Base-by-base conservation (phyloP, 2,113 vertebrate genomes). In the Microtus ochrogaster region DNA sequence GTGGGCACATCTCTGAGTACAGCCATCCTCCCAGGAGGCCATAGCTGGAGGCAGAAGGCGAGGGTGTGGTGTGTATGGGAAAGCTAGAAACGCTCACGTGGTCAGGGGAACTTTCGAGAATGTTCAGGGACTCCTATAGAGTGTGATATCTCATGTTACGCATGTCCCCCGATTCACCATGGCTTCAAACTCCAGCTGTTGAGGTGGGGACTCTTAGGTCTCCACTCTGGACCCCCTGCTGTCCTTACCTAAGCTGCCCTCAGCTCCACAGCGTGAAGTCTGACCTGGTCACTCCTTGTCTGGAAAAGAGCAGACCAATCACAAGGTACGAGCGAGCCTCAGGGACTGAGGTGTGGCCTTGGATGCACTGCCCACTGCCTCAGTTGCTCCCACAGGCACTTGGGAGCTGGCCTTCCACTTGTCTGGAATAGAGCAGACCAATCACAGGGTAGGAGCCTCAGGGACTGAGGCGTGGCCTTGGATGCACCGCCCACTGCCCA, bases 351-450 rank as follows among this genome's bases (percentile, higher is more conserved):
- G 2, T 28, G 0, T 11, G 21, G 63, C 36, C 33, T 17, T 2
- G 12, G 68, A 16, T 2, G 17, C 52, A 0, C 21, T 2, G 76
- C 70, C 21, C 3, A 81, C 70, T 52, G 49, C 44, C 44, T 6
- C 2, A 19, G 44, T 68, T 8, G 7, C 8, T 70, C 39, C 63
- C 6, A n/a, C 97, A 99, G 99, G 76, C 98, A 99, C 0, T 33
- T 99, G 98, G 98, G 99, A 99, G 92, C 98, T 99, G 97, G 98
- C 99, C 26, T 99, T 99, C 98, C 98, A 98, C 96, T 99, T 47
- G 44, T 47, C 44, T 47, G 44, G 44, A 47, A 47, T 47, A 47
- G 44, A 47, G 44, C 44, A 47, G 44, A 47, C 44, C 44, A 47
- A 47, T 47, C 44, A 7, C 5, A 47, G 47, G 47, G 47, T 47